Evolutionary conservation across 2,888 invertebrate genomes (phyloP).

Genomic region (Scaptomyza parva): DNA sequence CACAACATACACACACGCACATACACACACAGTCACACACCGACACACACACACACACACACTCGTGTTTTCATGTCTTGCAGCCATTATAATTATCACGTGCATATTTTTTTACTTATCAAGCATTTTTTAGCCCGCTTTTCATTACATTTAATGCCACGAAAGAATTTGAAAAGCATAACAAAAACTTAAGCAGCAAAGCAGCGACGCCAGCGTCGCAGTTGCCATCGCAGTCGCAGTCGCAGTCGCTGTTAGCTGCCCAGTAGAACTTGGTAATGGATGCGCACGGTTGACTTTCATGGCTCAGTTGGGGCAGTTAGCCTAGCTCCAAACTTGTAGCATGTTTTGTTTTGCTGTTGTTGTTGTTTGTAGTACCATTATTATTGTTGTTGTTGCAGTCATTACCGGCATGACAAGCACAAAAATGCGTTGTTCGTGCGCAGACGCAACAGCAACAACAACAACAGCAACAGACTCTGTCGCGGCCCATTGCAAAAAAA

Average conservation of each 20-base stretch:
- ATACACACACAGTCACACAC: slow-evolving; percentile 11
- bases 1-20: slow-evolving; percentile 8
- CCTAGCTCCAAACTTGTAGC: slow-evolving; percentile 71
- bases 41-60: slow-evolving; percentile 11
- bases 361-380: slow-evolving; percentile 12
- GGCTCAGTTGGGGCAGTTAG: slow-evolving; percentile 81
- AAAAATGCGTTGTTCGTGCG: slow-evolving; percentile 78
- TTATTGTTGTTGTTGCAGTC: slow-evolving; percentile 59
- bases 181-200: slow-evolving; percentile 51
- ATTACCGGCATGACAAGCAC: slow-evolving; percentile 82
- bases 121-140: slow-evolving; percentile 73
- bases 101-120: slow-evolving; percentile 63
- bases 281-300: slow-evolving; percentile 82
- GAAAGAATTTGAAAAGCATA: slow-evolving; percentile 78
- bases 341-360: slow-evolving; percentile 58
- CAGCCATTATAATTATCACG: slow-evolving; percentile 75
- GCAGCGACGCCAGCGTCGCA: slow-evolving; percentile 4
- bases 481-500: slow-evolving; percentile 46
- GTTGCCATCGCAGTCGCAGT: slow-evolving; percentile 9
- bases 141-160: slow-evolving; percentile 78
- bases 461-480: slow-evolving; percentile 28
- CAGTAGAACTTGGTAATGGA: slow-evolving; percentile 71
- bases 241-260: slow-evolving; percentile 52
- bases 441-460: slow-evolving; percentile 58
- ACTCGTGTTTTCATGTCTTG: slow-evolving; percentile 61